These are phyloP conservation scores for Trichonephila clavipes DNA, from an alignment of 1,140 invertebrate species.

Conservation along the genomic window DNA sequence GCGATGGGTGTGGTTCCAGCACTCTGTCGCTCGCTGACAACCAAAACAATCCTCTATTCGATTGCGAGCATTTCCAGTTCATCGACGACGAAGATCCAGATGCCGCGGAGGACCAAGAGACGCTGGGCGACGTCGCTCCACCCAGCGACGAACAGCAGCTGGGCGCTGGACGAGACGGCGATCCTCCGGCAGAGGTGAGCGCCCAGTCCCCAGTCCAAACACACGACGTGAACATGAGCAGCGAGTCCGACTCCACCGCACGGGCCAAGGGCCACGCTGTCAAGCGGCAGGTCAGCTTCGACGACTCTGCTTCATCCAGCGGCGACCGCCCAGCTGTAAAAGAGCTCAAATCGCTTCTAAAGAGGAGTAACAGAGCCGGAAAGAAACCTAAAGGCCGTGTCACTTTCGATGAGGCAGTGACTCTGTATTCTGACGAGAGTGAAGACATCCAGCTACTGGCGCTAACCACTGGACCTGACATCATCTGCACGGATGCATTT, in stretches of 20 bases:
- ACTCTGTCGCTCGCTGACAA: background rate
- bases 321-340: background rate
- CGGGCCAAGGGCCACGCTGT: conserved; percentile 34
- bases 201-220: background rate
- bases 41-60: conserved; percentile 43
- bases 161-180: background rate
- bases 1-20: conserved; percentile 61
- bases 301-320: background rate
- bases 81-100: conserved; percentile 65
- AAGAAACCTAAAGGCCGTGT: conserved; percentile 49
- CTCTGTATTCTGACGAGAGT: conserved; percentile 67
- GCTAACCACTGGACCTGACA: conserved; percentile 63
- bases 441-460: conserved; percentile 48
- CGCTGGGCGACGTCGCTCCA: conserved; percentile 36
- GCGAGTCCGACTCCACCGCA: conserved; percentile 25
- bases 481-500: conserved; percentile 47
- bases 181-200: conserved; percentile 48
- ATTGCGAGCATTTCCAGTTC: conserved; percentile 75
- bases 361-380: conserved; percentile 16
- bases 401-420: conserved; percentile 74
- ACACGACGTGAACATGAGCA: background rate
- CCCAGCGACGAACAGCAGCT: conserved; percentile 9
- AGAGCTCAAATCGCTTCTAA: conserved; percentile 71
- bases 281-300: conserved; percentile 55
- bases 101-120: conserved; percentile 41